A percentile compares a stretch with the other conserved stretches of the same genome.
Evolutionary conservation across 2,797 vertebrate species (phyloP).

Genomic region (Megaceryle alcyon): DNA sequence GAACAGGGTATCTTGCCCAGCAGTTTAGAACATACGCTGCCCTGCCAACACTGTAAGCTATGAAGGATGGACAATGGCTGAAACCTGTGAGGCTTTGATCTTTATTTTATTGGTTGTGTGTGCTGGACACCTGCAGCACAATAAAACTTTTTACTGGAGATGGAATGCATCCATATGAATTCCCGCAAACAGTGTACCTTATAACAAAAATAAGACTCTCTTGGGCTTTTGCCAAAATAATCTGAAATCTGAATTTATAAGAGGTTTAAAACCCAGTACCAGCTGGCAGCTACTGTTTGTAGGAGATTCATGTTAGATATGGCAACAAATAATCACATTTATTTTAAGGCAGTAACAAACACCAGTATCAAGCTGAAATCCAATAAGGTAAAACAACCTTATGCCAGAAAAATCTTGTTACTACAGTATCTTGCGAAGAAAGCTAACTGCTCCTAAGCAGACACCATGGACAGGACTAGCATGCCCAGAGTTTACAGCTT

Average conservation of each 20-base stretch:
- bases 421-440: not conserved
- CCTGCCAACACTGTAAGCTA: not conserved
- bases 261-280: not conserved
- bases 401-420: not conserved
- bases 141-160: not conserved
- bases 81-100: not conserved
- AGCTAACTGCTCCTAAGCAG: not conserved
- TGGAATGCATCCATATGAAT: not conserved
- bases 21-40: not conserved
- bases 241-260: not conserved
- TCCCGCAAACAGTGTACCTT: not conserved
- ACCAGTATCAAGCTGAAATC: not conserved
- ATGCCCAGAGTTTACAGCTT: not conserved
- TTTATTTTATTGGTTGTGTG: not conserved
- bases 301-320: not conserved
- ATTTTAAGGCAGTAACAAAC: not conserved
- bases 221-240: slow-evolving; percentile 1
- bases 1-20: fast-evolving
- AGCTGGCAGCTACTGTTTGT: slow-evolving; percentile 17
- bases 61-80: not conserved
- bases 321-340: not conserved
- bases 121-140: not conserved
- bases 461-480: not conserved
- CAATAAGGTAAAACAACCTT: not conserved
- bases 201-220: not conserved